phyloP scores from a whole-genome alignment of 2,888 invertebrate species.

The Petrolisthes manimaculis region DNA sequence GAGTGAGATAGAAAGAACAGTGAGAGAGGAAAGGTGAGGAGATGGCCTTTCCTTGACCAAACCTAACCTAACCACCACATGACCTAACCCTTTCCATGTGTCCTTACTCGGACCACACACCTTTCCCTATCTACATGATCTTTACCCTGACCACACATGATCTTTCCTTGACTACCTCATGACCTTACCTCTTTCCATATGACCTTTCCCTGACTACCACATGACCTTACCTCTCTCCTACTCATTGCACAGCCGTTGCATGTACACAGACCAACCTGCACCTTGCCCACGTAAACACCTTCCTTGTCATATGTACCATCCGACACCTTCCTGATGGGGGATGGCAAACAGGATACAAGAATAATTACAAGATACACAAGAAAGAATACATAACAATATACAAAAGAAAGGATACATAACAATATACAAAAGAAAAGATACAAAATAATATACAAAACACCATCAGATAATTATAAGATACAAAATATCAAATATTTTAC shows the following conservation, averaged over 20 bases:
- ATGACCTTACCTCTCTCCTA: constrained; percentile 34
- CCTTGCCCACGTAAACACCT: constrained; percentile 49
- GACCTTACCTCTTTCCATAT: constrained; percentile 28
- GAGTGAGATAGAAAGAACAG: no score
- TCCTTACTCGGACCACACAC: no score
- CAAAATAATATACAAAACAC: not conserved
- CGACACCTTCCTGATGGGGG: constrained; percentile 2
- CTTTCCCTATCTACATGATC: no score
- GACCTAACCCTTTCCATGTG: no score
- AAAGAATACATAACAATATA: not conserved
- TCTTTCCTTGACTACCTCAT: not conserved
- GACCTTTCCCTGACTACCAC: not conserved
- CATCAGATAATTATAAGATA: no score
- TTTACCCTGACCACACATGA: no score
- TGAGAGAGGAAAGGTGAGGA: no score
- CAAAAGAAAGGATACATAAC: not conserved
- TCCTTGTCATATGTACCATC: constrained; percentile 47
- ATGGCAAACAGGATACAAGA: not conserved
- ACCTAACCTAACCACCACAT: no score
- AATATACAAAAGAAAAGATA: not conserved
- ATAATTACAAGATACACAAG: not conserved
- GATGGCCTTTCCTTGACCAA: no score
- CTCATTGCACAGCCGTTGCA: constrained; percentile 48
- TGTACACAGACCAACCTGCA: constrained; percentile 37
- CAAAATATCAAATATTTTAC: no score